Conservation (phyloP, 2,113 vertebrate species). For the Columbina picui region DNA sequence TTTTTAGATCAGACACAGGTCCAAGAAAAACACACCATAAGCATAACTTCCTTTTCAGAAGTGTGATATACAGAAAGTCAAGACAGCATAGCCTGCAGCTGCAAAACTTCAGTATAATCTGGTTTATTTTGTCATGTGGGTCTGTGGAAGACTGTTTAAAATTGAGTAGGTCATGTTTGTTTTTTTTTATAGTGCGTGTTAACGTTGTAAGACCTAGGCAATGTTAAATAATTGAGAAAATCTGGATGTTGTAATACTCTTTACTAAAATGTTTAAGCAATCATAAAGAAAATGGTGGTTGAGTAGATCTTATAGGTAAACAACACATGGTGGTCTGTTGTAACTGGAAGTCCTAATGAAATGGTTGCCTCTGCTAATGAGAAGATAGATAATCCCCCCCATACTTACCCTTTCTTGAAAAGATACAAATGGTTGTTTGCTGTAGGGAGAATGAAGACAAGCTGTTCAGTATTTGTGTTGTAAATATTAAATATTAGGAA, state of each 20-base stretch:
- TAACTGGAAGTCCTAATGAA: background rate
- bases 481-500: conserved; percentile 29
- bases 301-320: conserved; percentile 19
- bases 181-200: background rate
- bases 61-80: background rate
- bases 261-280: background rate
- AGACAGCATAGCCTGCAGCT: background rate
- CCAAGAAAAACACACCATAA: fast-evolving
- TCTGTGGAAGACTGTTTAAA: background rate
- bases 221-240: background rate
- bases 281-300: background rate
- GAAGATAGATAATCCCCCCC: background rate
- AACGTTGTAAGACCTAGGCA: background rate
- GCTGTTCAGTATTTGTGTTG: conserved; percentile 21
- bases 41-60: background rate
- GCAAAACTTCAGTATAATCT: background rate
- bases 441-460: conserved; percentile 21
- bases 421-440: background rate
- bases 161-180: background rate
- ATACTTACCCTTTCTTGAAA: background rate
- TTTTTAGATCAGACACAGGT: background rate
- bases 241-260: background rate
- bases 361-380: background rate
- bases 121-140: background rate
- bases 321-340: conserved; percentile 17